Percentiles rank a stretch among this genome's conserved stretches.
Evolutionary conservation across 2,113 vertebrate genomes (phyloP).

Genomic region (Zapus hudsonius): DNA sequence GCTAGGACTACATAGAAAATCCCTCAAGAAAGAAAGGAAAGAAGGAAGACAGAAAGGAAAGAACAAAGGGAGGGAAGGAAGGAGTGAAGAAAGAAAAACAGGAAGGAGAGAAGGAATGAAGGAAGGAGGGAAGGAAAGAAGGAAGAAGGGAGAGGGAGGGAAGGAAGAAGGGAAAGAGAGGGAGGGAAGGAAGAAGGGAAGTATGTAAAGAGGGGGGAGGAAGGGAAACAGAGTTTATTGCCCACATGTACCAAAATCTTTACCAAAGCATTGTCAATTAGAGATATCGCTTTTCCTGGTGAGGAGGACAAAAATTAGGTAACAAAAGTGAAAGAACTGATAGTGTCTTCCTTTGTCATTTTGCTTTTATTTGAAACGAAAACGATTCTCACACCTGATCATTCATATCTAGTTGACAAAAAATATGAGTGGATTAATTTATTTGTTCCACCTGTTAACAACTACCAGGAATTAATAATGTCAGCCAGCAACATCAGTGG

Average conservation of each 20-base stretch:
- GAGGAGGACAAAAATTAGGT: conserved; percentile 45
- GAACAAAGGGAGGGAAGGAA: too few relatives aligned
- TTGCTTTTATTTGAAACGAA: conserved; percentile 42
- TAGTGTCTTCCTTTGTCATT: conserved; percentile 44
- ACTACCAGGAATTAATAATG: conserved; percentile 16
- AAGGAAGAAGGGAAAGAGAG: too few relatives aligned
- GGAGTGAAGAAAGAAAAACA: too few relatives aligned
- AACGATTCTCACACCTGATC: conserved; percentile 33
- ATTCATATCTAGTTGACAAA: conserved; percentile 51
- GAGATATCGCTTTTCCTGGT: conserved; percentile 35
- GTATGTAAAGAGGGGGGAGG: too few relatives aligned
- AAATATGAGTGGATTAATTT: conserved; percentile 31
- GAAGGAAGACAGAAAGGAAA: too few relatives aligned
- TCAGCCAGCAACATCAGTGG: background rate
- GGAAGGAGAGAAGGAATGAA: too few relatives aligned
- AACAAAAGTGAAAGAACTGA: conserved; percentile 58
- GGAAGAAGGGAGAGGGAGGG: too few relatives aligned
- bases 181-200: too few relatives aligned
- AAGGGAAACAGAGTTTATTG: background rate
- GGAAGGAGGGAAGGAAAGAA: too few relatives aligned
- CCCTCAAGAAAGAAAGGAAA: background rate
- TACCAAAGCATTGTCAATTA: conserved; percentile 39
- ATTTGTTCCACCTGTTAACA: background rate
- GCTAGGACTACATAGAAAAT: background rate
- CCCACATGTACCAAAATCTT: conserved; percentile 39